Conservation (phyloP, 2,797 vertebrate genomes). For the Sebastes taczanowskii region DNA sequence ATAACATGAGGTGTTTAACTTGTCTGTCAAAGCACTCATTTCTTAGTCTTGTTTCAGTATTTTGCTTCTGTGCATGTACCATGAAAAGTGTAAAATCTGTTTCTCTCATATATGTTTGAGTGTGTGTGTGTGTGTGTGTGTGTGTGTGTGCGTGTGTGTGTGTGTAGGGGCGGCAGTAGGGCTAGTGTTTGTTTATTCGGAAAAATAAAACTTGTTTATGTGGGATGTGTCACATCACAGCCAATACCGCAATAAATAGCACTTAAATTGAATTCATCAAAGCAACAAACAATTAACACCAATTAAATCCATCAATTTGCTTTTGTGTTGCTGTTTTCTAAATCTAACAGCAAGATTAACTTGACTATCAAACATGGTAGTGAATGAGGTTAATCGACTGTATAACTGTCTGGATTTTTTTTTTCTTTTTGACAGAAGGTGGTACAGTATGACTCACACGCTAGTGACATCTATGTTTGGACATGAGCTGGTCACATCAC, state of each 20-base stretch:
- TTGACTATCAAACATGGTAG: background rate
- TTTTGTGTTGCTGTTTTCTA: background rate
- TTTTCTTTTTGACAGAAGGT: background rate
- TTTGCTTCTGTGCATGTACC: no score
- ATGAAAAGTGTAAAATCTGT: no score
- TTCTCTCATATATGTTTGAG: no score
- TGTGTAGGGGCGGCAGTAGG: no score
- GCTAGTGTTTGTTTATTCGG: no score
- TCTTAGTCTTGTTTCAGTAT: no score
- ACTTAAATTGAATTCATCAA: background rate
- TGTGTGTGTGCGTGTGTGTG: no score
- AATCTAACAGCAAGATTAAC: background rate
- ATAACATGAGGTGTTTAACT: no score
- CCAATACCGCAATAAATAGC: background rate
- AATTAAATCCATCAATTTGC: background rate
- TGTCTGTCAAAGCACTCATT: no score
- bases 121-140: no score
- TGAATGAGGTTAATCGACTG: background rate
- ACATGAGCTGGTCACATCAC: background rate
- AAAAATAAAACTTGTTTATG: background rate
- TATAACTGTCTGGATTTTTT: background rate
- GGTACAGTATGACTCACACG: background rate
- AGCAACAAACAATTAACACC: background rate
- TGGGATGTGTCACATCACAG: background rate
- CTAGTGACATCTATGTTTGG: background rate